Conservation (phyloP, 2,888 invertebrate species). For the Cheiracanthium punctorium region DNA sequence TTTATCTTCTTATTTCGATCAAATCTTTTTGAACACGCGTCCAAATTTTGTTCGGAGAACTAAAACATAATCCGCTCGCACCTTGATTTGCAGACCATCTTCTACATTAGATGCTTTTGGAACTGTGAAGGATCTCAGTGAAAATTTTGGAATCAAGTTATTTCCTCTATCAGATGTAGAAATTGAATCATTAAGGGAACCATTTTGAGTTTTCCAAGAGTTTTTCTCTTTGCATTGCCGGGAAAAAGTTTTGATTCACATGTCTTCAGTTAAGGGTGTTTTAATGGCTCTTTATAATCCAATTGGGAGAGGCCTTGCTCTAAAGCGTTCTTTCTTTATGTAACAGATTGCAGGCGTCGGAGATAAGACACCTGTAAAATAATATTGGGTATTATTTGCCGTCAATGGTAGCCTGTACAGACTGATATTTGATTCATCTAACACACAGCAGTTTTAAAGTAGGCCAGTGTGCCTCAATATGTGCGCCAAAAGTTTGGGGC, state of each 20-base stretch:
- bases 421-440: conserved; percentile 6
- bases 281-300: neutral
- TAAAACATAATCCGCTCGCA: neutral
- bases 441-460: neutral
- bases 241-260: neutral
- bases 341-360: conserved; percentile 38
- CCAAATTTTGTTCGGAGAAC: neutral
- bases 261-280: neutral
- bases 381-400: conserved; percentile 51
- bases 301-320: neutral
- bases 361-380: conserved; percentile 58
- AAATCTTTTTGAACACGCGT: neutral
- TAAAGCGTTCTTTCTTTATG: neutral
- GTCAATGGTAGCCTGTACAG: neutral
- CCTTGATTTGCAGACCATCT: neutral
- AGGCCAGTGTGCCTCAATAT: conserved; percentile 14
- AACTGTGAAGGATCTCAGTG: neutral
- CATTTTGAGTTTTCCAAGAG: conserved; percentile 17
- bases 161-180: conserved; percentile 21
- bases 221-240: conserved; percentile 11
- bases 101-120: neutral
- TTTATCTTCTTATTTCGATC: neutral
- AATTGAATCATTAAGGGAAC: neutral
- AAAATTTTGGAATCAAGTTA: conserved; percentile 27
- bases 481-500: conserved; percentile 64